A percentile compares a stretch with the other conserved stretches of the same genome.
Conservation (phyloP, 2,888 invertebrate genomes). For the Lycia hirtaria region DNA sequence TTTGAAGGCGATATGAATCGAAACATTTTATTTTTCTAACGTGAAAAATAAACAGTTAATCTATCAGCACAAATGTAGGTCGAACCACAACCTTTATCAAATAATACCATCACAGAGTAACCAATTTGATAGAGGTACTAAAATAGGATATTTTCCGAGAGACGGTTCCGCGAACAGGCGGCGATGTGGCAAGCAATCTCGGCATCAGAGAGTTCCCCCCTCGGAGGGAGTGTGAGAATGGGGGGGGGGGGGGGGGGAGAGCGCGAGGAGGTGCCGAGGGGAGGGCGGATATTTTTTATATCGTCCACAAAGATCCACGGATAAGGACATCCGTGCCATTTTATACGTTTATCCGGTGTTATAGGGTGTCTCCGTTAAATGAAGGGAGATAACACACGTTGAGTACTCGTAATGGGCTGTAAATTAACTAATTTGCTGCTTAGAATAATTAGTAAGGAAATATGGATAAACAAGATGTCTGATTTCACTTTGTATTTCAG, state of each 20-base stretch:
- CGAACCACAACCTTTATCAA: neutral
- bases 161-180: constrained; percentile 34
- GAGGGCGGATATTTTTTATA: constrained; percentile 56
- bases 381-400: neutral
- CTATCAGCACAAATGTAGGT: too few species aligned
- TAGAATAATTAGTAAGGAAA: neutral
- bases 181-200: constrained; percentile 47
- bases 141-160: constrained; percentile 20
- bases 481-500: too few species aligned
- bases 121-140: constrained; percentile 1
- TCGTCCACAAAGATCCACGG: constrained; percentile 63
- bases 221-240: constrained; percentile 7
- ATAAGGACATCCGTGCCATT: constrained; percentile 73
- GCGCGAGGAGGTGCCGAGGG: neutral
- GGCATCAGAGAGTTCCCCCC: constrained; percentile 45
- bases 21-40: neutral
- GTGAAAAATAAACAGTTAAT: neutral
- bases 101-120: neutral
- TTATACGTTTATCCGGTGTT: constrained; percentile 65
- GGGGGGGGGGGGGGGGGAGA: constrained; percentile 24
- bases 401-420: neutral
- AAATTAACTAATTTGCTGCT: neutral
- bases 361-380: constrained; percentile 39
- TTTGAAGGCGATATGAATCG: too few species aligned
- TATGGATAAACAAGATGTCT: too few species aligned